phyloP scores from a whole-genome alignment of 2,113 vertebrate species.

The Bungarus multicinctus region DNA sequence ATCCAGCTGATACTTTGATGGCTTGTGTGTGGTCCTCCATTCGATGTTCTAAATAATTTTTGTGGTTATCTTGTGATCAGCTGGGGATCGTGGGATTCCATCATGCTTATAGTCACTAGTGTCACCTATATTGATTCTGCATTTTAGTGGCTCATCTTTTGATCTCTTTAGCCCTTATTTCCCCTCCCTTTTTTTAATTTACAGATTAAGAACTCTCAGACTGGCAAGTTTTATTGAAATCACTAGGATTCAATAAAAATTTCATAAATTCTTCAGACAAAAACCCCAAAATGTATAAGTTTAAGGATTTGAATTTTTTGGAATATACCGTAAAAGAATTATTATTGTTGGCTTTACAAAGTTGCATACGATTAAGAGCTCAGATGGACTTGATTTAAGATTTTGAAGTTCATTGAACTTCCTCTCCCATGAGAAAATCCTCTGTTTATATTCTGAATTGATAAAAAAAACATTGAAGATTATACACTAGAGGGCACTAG shows the following conservation, averaged over 20 bases:
- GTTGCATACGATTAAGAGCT: not conserved
- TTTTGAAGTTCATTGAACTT: not conserved
- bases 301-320: not conserved
- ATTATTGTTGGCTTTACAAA: not conserved
- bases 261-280: not conserved
- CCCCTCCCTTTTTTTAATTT: not conserved
- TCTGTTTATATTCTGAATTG: not conserved
- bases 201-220: not conserved
- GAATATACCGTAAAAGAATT: not conserved
- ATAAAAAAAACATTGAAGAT: not conserved
- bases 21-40: not conserved
- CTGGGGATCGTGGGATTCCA: not conserved
- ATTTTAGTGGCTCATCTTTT: not conserved
- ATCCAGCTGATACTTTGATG: not conserved
- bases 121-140: not conserved
- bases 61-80: not conserved
- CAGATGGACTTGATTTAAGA: not conserved
- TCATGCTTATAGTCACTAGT: not conserved
- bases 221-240: not conserved
- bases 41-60: not conserved
- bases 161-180: not conserved
- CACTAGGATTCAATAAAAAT: not conserved
- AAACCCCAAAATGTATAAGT: not conserved
- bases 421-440: not conserved
- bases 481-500: not conserved